Conservation (phyloP, 2,797 vertebrate species). For the Gymnodraco acuticeps region DNA sequence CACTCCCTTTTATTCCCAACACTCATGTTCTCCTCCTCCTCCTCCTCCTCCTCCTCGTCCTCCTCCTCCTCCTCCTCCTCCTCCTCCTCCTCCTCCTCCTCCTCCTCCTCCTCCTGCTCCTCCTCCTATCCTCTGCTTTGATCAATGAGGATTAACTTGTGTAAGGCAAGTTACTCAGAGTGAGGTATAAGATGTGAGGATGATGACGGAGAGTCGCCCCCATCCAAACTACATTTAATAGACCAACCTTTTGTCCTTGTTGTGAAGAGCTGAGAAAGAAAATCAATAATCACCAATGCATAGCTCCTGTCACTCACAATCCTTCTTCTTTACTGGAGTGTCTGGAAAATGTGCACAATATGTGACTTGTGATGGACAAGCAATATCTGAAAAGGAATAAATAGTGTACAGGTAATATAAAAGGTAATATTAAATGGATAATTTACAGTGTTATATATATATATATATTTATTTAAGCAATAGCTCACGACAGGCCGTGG, state of each 20-base stretch:
- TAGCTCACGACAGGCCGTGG: no score
- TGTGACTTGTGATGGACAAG: conserved; percentile 19
- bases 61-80: conserved; percentile 8
- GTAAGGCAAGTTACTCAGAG: conserved; percentile 48
- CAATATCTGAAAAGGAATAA: background rate
- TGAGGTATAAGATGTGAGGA: conserved; percentile 15
- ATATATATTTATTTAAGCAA: no score
- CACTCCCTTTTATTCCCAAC: conserved; percentile 15
- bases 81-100: conserved; percentile 14
- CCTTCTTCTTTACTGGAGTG: conserved; percentile 5
- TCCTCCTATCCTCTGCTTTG: conserved; percentile 26
- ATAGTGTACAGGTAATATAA: background rate
- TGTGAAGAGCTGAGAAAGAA: conserved; percentile 29
- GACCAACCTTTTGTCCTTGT: conserved; percentile 41
- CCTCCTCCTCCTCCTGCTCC: conserved; percentile 3
- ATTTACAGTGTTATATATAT: background rate
- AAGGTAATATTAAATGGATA: background rate
- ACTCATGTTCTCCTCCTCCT: conserved; percentile 1
- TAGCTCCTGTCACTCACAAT: conserved; percentile 14
- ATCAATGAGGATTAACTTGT: conserved; percentile 72
- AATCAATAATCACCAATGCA: conserved; percentile 47
- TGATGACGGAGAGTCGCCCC: conserved; percentile 28
- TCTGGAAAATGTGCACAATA: conserved; percentile 16
- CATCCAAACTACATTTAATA: conserved; percentile 41
- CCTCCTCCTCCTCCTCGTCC: conserved; percentile 11